Evolutionary conservation across 1,140 invertebrate species (phyloP).

Genomic region (Papilio dardanus): DNA sequence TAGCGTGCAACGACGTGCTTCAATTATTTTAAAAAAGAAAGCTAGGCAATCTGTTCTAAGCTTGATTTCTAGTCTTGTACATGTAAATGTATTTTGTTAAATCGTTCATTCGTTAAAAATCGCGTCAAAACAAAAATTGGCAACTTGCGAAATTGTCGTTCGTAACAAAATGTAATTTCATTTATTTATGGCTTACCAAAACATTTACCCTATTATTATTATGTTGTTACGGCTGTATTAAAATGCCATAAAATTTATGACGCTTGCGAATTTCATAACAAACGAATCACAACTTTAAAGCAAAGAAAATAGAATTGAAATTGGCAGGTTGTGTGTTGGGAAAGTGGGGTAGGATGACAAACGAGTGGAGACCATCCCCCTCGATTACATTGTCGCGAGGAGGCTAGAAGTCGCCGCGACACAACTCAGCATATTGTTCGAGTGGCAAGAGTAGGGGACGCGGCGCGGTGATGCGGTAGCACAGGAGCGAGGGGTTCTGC

Average conservation of each 20-base stretch:
- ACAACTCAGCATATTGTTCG: conserved; percentile 76
- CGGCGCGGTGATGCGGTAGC: conserved; percentile 7
- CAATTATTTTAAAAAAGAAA: not conserved
- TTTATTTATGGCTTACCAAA: conserved; percentile 81
- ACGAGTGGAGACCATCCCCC: conserved; percentile 67
- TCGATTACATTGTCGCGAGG: conserved; percentile 68
- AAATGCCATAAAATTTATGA: conserved; percentile 81
- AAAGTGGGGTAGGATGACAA: conserved; percentile 70
- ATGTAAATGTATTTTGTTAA: not conserved
- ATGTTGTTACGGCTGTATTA: conserved; percentile 80
- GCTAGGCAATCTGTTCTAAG: not conserved
- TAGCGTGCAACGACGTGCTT: not conserved
- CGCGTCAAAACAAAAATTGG: conserved; percentile 39
- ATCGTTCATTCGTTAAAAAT: not conserved
- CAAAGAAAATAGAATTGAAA: conserved; percentile 30
- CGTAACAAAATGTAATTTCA: conserved; percentile 63
- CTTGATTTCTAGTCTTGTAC: not conserved
- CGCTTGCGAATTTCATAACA: conserved; percentile 59
- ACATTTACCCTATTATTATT: conserved; percentile 81
- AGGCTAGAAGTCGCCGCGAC: conserved; percentile 71
- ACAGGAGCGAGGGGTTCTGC: conserved; percentile 60
- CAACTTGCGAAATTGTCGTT: conserved; percentile 54
- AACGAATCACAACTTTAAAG: conserved; percentile 41
- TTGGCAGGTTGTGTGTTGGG: conserved; percentile 34
- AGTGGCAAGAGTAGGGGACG: conserved; percentile 47